Evolutionary conservation across 2,888 invertebrate genomes (phyloP).

Genomic region (Lomographa bimaculata): DNA sequence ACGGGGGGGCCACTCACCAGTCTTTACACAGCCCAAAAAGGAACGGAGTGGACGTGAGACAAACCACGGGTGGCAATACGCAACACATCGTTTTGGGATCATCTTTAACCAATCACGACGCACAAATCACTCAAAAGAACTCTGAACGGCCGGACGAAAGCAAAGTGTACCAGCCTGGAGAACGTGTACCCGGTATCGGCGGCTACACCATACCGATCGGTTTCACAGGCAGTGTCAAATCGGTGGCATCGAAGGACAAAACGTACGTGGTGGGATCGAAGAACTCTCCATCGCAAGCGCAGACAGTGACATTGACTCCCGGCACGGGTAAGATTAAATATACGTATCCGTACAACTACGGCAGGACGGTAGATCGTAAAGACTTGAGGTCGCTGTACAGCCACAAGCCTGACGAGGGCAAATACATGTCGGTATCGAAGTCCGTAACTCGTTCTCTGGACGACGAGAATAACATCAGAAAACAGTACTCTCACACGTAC

Average conservation of each 20-base stretch:
- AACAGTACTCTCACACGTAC: conserved; percentile 90
- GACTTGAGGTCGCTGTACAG: conserved; percentile 64
- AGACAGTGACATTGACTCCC: conserved; percentile 83
- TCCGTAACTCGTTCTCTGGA: conserved; percentile 90
- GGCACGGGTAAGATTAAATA: conserved; percentile 75
- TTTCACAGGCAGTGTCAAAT: conserved; percentile 86
- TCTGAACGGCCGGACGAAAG: conserved; percentile 78
- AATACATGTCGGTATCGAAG: conserved; percentile 91
- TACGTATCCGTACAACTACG: conserved; percentile 50
- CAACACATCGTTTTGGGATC: conserved; percentile 86
- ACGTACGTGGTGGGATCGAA: conserved; percentile 83
- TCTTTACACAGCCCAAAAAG: conserved; percentile 55
- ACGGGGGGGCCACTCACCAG: conserved; percentile 58
- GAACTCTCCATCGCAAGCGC: conserved; percentile 86
- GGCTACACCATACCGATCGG: conserved; percentile 87
- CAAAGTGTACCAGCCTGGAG: conserved; percentile 85
- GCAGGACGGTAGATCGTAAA: conserved; percentile 58
- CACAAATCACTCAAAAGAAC: conserved; percentile 84
- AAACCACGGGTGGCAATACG: conserved; percentile 80
- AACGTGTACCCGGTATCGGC: conserved; percentile 86
- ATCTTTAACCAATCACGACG: conserved; percentile 82
- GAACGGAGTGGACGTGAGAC: conserved; percentile 69
- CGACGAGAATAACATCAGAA: conserved; percentile 84
- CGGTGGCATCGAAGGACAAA: conserved; percentile 84
- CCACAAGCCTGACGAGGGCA: conserved; percentile 78